Evolutionary conservation across 1,140 invertebrate genomes (phyloP), one percentile per base, ranked within the genome.

Genomic region (Magallana angulata): DNA sequence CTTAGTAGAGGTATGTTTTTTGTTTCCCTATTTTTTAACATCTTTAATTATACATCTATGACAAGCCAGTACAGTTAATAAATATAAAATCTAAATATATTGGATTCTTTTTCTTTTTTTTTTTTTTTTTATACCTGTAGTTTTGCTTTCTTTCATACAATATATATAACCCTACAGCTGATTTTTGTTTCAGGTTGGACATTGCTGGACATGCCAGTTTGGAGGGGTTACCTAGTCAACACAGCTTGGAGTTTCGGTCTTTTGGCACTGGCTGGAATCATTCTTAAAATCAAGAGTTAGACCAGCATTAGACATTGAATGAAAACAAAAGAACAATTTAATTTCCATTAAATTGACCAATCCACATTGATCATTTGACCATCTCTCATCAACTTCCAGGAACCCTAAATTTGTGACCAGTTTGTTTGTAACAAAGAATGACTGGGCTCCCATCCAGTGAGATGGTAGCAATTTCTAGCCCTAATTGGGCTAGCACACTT

Each of bases 211-310:
- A 96, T 96, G 0, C 97, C 97, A 60, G 98, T 99, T 0, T 99
- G 98, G 95, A 96, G 96, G 90, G 98, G 98, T 12, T 99, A 97
- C 93, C 95, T 98, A 4, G 96, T 98, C 30, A 98, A 97, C 0
- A 96, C 98, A n/a, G 95, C 96, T 12, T 99, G 98, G 98, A 87
- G 90, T 30, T 83, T 89, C 4, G 94, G 97, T n/a, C 98, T 98
- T 93, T 96, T 98, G 90, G 96, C 97, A 58, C 96, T 98, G 85
- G 98, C 97, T 91, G 95, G 98, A 9, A 87, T 94, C 82, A 91
- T 93, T n/a, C 90, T 94, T 9, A 89, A 90, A 82, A 88, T 92
- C 56, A 88, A 85, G 24, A 83, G 88, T 24, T 91, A 82, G 60
- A 62, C 60, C 11, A 36, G 8, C 68, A 36, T 18, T 8, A 24